Evolutionary conservation across 2,797 vertebrate species (phyloP).

Genomic region (Coregonus sp.): DNA sequence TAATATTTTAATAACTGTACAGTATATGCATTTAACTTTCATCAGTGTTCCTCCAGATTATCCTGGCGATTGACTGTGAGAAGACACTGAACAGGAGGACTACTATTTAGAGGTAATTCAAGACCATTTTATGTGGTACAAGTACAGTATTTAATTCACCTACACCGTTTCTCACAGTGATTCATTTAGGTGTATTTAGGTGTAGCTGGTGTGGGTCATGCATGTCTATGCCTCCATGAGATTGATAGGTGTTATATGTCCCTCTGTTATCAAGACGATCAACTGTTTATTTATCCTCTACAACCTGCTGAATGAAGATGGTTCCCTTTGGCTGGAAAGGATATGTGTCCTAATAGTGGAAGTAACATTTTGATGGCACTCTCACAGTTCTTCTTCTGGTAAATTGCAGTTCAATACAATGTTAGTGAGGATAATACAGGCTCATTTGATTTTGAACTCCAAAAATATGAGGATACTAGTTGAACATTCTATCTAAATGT

Average conservation of each 20-base stretch:
- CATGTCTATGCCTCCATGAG: background rate
- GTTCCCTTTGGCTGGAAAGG: conserved; percentile 72
- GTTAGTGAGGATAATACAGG: background rate
- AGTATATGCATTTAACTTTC: background rate
- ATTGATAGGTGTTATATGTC: background rate
- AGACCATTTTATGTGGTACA: background rate
- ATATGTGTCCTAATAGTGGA: conserved; percentile 65
- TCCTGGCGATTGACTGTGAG: conserved; percentile 75
- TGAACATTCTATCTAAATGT: background rate
- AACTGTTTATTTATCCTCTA: conserved; percentile 75
- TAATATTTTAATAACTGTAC: background rate
- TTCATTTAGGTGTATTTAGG: background rate
- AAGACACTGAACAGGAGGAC: conserved; percentile 70
- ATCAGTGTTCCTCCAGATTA: conserved; percentile 55
- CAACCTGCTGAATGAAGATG: conserved; percentile 79
- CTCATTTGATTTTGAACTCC: background rate
- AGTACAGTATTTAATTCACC: background rate
- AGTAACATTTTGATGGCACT: conserved; percentile 79
- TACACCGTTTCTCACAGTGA: too few species aligned
- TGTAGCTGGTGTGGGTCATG: background rate
- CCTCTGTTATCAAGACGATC: conserved; percentile 59
- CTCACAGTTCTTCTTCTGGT: conserved; percentile 77
- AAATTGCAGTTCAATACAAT: conserved; percentile 17
- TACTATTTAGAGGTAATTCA: conserved; percentile 66
- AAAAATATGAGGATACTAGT: too few species aligned